Base-by-base conservation (phyloP, 2,888 invertebrate species). In the Stenolophus ochropezus region DNA sequence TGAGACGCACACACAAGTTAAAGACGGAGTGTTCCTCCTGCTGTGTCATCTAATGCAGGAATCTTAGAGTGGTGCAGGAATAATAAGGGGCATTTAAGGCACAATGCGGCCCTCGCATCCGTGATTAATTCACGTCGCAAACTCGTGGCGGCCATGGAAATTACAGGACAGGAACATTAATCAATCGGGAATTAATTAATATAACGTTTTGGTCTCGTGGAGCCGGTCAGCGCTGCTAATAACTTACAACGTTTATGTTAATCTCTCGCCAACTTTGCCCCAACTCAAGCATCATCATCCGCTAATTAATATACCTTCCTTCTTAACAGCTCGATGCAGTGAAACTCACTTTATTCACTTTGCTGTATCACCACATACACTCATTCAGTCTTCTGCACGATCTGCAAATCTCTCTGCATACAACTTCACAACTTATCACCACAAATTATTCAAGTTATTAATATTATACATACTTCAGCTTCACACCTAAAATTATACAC, bases 181-280 rank as follows among this genome's bases (percentile, higher is more conserved):
- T 79, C 79, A 79, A 79, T 79, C 65, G 79, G 71, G 79, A 69
- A 79, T 79, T 79, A 79, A 79, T 79, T 79, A 79, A 79, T 79
- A 79, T 79, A 79, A 53, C 79, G 79, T 71, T 79, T 69, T 79
- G 79, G 69, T 79, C 79, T 51, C 51, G 51, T 47, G 69, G 69
- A 47, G 21, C 20, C 69, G 69, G 69, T 69, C 69, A 42, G 16
- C 69, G 16, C 20, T 18, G 69, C 69, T 69, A 69, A 69, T 69
- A 69, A 69, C 69, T 69, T 69, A 69, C 69, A 33, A 11, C 69
- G 42, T 69, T 69, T 69, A 69, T 69, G 69, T 69, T 42, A 69
- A 69, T 69, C 33, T 69, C 69, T 18, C 69, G 20, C 61, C 61
- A 61, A 61, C 61, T 61, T 61, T 61, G 61, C 61, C 25, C 21